Evolutionary conservation across 2,797 vertebrate genomes (phyloP), one percentile per base, ranked within the genome.

Genomic region (Eupleurogrammus muticus): DNA sequence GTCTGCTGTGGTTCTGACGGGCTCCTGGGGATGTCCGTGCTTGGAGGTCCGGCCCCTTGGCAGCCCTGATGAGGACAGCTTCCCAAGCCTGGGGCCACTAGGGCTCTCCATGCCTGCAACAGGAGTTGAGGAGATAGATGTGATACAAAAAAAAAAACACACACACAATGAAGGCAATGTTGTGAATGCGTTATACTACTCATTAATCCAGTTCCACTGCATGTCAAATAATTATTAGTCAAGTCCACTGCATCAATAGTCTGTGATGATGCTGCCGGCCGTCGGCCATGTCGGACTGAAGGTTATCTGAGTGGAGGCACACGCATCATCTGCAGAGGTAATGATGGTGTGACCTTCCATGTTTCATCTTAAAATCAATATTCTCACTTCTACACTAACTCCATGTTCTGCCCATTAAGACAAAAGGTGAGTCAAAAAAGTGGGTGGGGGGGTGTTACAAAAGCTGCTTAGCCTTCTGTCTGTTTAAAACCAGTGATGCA

Each of bases 41-140:
- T 94, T 95, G 60, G 89, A 74, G 70, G 80, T 88, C 52, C 93
- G 92, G 82, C 89, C 87, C 85, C 92, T 90, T 73, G 92, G 84
- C 69, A 91, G 71, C 70, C 88, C 89, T 40, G 90, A 86, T 28
- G 92, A 89, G 58, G 92, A 90, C 83, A 92, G 87, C 82, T 94
- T 94, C 87, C 88, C 93, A 80, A 92, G 75, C 75, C 92, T 90
- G 70, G 87, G 88, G 80, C 92, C 87, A 66, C 92, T 93, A 57
- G 91, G 90, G 85, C 85, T 91, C 76, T 94, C 94, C 94, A 95
- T 95, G 82, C 89, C 94, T 95, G 79, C 47, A 76, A 62, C 24
- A 44, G 71, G 44, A 67, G 73, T 68, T 19, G 20, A 52, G 46
- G 51, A 70, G 59, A 32, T 38, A 28, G 6, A 28, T 28, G n/a